Conservation (phyloP, 2,113 vertebrate genomes). For the Colinus virginianus region DNA sequence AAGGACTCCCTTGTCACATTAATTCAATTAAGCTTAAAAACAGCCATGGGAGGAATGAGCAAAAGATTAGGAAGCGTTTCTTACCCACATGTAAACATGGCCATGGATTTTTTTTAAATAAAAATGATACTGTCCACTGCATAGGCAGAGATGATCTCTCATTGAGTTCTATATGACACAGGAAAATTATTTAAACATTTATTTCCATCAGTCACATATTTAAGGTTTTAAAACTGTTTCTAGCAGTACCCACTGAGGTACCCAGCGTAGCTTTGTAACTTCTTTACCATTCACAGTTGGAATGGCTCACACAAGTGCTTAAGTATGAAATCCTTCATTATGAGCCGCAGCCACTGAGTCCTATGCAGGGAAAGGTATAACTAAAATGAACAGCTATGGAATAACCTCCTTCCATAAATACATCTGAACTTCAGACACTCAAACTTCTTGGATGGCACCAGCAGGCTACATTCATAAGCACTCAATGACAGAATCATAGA, state of each 20-base stretch:
- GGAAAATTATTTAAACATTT: neutral
- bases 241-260: neutral
- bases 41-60: neutral
- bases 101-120: neutral
- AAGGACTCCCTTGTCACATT: neutral
- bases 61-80: neutral
- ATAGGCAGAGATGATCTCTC: neutral
- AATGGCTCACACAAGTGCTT: rapidly evolving
- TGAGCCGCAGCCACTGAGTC: neutral
- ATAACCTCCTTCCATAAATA: neutral
- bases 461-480: rapidly evolving
- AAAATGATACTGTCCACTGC: neutral
- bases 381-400: neutral
- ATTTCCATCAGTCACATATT: neutral
- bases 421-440: too few relatives aligned
- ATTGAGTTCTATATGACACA: neutral
- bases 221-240: neutral
- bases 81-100: neutral
- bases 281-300: neutral
- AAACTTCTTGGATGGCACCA: neutral
- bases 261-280: neutral
- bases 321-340: neutral
- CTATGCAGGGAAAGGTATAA: neutral
- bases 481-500: neutral
- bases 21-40: neutral